These are phyloP conservation scores for Chymomyza costata DNA, from an alignment of 1,140 invertebrate species.

Conservation along the genomic window DNA sequence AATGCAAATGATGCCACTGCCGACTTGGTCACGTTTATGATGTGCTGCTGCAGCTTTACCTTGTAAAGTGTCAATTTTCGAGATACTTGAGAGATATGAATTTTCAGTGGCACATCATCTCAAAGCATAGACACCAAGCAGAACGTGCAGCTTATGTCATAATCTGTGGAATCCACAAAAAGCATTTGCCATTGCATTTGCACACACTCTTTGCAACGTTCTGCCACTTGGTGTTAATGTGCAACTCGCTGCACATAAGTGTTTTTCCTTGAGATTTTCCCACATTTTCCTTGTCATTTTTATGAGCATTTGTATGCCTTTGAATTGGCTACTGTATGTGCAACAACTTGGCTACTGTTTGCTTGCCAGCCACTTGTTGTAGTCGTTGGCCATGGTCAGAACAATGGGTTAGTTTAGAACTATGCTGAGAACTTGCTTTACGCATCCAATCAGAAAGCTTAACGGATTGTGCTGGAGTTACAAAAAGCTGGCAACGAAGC, in stretches of 20 bases:
- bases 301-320: constrained; percentile 57
- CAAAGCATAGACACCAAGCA: constrained; percentile 15
- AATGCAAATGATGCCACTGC: constrained; percentile 38
- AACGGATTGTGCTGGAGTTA: too few species aligned
- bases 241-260: constrained; percentile 14
- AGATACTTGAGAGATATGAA: constrained; percentile 50
- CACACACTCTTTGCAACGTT: background rate
- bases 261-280: constrained; percentile 45
- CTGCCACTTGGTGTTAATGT: constrained; percentile 60
- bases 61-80: constrained; percentile 71
- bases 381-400: too few species aligned
- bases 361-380: too few species aligned
- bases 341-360: too few species aligned
- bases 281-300: constrained; percentile 49
- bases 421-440: too few species aligned
- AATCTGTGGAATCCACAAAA: constrained; percentile 31
- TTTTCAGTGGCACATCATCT: constrained; percentile 23
- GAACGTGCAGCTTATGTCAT: constrained; percentile 71
- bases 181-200: too few species aligned
- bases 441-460: too few species aligned
- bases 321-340: too few species aligned
- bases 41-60: constrained; percentile 49
- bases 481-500: too few species aligned
- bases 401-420: too few species aligned
- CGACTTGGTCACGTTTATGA: constrained; percentile 65